Evolutionary conservation across 2,113 vertebrate species (phyloP).

Genomic region (Austrofundulus limnaeus): DNA sequence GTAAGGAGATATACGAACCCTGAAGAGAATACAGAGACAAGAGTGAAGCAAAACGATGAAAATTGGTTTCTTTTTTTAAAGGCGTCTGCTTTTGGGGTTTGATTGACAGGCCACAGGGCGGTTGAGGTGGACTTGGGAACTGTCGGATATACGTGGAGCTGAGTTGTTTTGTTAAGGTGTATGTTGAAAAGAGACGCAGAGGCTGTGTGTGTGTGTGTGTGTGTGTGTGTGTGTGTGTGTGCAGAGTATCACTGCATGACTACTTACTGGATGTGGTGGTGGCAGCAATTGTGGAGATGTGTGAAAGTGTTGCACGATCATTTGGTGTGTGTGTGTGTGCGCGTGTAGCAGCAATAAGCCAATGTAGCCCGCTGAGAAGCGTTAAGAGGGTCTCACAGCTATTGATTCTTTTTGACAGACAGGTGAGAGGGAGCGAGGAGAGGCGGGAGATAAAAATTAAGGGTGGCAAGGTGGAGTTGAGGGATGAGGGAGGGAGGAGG

Average conservation of each 20-base stretch:
- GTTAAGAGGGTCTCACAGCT: slow-evolving; percentile 59
- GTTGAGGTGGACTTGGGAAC: slow-evolving; percentile 47
- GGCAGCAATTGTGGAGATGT: slow-evolving; percentile 14
- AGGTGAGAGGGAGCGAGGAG: slow-evolving; percentile 24
- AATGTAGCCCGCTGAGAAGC: slow-evolving; percentile 42
- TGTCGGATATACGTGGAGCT: slow-evolving; percentile 55
- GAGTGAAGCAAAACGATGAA: slow-evolving; percentile 44
- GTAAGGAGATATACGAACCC: slow-evolving; percentile 25
- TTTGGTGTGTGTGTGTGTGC: background rate
- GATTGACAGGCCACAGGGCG: slow-evolving; percentile 47
- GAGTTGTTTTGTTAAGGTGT: slow-evolving; percentile 62
- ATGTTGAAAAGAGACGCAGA: slow-evolving; percentile 30
- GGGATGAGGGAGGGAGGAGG: slow-evolving; percentile 17
- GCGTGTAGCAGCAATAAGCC: slow-evolving; percentile 10
- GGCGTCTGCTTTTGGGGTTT: slow-evolving; percentile 52
- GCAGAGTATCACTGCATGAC: slow-evolving; percentile 58
- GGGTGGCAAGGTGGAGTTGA: slow-evolving; percentile 15
- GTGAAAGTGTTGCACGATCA: slow-evolving; percentile 32
- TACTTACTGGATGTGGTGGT: slow-evolving; percentile 43
- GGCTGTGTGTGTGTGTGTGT: slow-evolving; percentile 30
- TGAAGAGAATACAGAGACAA: background rate
- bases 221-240: slow-evolving; percentile 28
- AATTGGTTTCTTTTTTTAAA: slow-evolving; percentile 50
- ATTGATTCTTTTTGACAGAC: slow-evolving; percentile 64
- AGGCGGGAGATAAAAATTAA: background rate